Conservation (phyloP, 2,113 vertebrate genomes). For the Psilopsiagon aurifrons region DNA sequence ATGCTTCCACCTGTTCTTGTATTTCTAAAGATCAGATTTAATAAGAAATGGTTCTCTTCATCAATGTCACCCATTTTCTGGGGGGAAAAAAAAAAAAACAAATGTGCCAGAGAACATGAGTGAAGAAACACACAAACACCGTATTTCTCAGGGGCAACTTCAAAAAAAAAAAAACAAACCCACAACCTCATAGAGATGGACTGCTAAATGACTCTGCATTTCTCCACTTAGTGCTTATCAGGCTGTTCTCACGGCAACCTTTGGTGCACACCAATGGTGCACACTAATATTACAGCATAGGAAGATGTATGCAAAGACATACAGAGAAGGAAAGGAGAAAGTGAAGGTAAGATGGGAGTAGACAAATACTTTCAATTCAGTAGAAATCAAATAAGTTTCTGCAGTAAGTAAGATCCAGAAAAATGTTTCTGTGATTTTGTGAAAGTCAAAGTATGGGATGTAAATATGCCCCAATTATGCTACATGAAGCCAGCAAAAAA, state of each 20-base stretch:
- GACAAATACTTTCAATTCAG: neutral
- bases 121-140: neutral
- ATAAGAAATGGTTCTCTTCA: neutral
- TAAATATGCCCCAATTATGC: neutral
- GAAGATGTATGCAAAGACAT: neutral
- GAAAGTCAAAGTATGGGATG: neutral
- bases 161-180: neutral
- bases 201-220: neutral
- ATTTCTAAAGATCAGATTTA: neutral
- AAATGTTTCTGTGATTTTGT: neutral
- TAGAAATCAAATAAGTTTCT: neutral
- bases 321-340: neutral
- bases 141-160: neutral
- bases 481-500: neutral
- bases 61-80: neutral
- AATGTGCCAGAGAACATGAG: neutral
- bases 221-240: neutral
- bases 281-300: neutral
- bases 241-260: neutral
- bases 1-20: neutral
- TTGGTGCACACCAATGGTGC: neutral
- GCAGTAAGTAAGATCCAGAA: neutral
- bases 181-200: neutral
- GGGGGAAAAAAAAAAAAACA: neutral
- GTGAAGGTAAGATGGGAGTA: neutral